A percentile compares a stretch with the other conserved stretches of the same genome.
Evolutionary conservation across 2,888 invertebrate species (phyloP).

Genomic region (Heliconius aoede): DNA sequence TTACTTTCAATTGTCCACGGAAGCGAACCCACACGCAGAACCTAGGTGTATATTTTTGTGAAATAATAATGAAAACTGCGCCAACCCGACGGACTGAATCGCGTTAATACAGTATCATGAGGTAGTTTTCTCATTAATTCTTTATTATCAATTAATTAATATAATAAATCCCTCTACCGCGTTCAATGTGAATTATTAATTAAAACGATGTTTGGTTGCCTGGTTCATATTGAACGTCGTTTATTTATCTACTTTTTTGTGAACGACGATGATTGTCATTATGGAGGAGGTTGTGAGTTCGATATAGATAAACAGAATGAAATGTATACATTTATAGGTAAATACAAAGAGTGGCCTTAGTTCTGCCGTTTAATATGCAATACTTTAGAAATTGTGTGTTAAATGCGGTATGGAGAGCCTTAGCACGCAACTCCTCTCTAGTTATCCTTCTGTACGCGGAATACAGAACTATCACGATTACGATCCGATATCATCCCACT

Average conservation of each 20-base stretch:
- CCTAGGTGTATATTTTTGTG: background rate
- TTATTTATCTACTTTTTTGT: background rate
- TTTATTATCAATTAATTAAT: constrained; percentile 35
- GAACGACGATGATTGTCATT: background rate
- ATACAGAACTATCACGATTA: no score
- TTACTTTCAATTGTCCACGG: background rate
- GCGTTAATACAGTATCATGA: constrained; percentile 36
- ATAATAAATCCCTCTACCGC: constrained; percentile 26
- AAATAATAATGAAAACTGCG: constrained; percentile 35
- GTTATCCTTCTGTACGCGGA: no score
- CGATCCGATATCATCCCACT: no score
- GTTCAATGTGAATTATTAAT: constrained; percentile 13
- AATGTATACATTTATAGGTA: background rate
- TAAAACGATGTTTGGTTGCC: constrained; percentile 3
- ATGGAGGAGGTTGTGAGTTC: background rate
- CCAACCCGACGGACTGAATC: constrained; percentile 46
- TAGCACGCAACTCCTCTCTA: no score
- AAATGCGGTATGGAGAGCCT: no score
- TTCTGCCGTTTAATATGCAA: no score
- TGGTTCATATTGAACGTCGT: constrained; percentile 4
- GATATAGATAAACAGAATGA: no score
- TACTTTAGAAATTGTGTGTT: no score
- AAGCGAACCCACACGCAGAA: background rate
- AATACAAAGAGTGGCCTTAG: no score
- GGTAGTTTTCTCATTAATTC: constrained; percentile 34